Evolutionary conservation across 2,888 invertebrate species (phyloP).

Genomic region (Heteropelma amictum): DNA sequence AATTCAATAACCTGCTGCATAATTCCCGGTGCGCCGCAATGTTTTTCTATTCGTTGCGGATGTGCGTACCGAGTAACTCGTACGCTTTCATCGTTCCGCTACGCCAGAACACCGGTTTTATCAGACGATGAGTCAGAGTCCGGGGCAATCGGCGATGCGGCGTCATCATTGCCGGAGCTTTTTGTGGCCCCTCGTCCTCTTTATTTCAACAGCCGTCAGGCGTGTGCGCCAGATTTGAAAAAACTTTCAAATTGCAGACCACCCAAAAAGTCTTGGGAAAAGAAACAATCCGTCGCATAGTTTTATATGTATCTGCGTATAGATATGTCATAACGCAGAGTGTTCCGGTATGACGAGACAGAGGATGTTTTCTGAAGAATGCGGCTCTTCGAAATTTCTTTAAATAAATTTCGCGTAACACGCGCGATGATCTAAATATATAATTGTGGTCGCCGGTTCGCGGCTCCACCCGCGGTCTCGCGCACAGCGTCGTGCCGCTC

Average conservation of each 20-base stretch:
- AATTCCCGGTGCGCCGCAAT: too few species aligned
- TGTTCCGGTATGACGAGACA: not conserved
- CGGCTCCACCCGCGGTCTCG: conserved; percentile 45
- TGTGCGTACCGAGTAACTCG: not conserved
- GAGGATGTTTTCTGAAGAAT: conserved; percentile 40
- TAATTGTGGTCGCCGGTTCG: conserved; percentile 66
- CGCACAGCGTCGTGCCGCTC: conserved; percentile 16
- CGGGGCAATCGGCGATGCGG: conserved; percentile 40
- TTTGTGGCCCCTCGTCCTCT: conserved; percentile 51
- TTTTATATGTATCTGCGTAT: not conserved
- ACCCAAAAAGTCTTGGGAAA: not conserved
- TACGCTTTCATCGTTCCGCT: not conserved
- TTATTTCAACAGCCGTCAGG: not conserved
- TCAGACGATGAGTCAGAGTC: conserved; percentile 56
- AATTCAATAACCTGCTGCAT: too few species aligned
- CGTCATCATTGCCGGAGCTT: conserved; percentile 48
- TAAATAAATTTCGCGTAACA: conserved; percentile 76
- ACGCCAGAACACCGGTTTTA: conserved; percentile 34
- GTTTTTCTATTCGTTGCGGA: not conserved
- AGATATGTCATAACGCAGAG: not conserved
- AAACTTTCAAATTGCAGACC: conserved; percentile 3
- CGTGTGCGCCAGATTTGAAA: not conserved
- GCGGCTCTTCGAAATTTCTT: conserved; percentile 64
- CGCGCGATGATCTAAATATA: conserved; percentile 71
- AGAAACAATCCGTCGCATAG: conserved; percentile 24